Conservation (phyloP, 2,797 vertebrate genomes). For the Bucorvus abyssinicus region DNA sequence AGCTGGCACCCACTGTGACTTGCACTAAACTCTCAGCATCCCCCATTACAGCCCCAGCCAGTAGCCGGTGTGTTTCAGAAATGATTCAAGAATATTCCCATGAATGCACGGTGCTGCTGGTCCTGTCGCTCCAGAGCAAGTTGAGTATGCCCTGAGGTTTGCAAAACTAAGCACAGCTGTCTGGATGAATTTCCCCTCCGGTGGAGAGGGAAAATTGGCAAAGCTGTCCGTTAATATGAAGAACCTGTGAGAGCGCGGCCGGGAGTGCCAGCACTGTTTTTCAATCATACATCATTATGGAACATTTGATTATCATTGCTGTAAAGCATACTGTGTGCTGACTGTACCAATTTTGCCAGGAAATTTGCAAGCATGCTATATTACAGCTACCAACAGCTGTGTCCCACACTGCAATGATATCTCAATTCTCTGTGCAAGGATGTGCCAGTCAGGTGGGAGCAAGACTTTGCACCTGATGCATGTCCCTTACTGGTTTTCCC, state of each 20-base stretch:
- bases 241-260: not conserved
- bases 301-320: not conserved
- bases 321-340: constrained; percentile 8
- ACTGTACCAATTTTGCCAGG: not conserved
- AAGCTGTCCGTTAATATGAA: constrained; percentile 45
- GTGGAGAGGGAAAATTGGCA: constrained; percentile 36
- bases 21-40: not conserved
- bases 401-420: not conserved
- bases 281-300: constrained; percentile 18
- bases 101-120: not conserved
- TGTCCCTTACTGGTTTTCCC: not conserved
- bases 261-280: constrained; percentile 2
- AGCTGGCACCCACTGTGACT: fast-evolving
- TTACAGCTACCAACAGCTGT: not conserved
- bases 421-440: not conserved
- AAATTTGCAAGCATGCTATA: not conserved
- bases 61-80: not conserved
- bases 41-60: not conserved
- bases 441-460: not conserved
- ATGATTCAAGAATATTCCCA: not conserved
- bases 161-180: constrained; percentile 51
- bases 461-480: not conserved
- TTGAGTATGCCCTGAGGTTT: constrained; percentile 10
- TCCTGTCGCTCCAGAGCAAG: not conserved
- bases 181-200: not conserved